Evolutionary conservation across 2,888 invertebrate species (phyloP), one percentile per base, ranked within the genome.

Genomic region (Drosophila peninsularis): DNA sequence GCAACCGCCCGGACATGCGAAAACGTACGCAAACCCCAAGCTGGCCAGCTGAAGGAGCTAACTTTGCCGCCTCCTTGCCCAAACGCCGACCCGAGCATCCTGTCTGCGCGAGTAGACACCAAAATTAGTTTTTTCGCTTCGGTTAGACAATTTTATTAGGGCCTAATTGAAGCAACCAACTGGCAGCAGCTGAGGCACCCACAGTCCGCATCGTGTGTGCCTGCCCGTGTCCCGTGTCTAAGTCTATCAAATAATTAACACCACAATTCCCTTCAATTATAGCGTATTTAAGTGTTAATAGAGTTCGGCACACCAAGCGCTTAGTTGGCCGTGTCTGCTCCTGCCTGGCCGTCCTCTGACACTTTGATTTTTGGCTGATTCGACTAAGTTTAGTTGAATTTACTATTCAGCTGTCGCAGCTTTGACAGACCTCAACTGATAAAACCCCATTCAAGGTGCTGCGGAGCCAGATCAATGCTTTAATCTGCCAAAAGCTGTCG

Each of bases 81-180:
- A 24, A 50, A 36, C 14, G 39, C 30, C 49, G 3, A 9, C 21
- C 37, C 44, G 11, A n/a, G 27, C 47, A 9, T 21, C 45, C 58
- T 60, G 55, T 65, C 62, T 65, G 65, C 63, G 57, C 62, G 71
- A 65, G 52, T 71, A 64, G 78, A 68, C 74, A 66, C 65, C 32
- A 71, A 85, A 88, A 87, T 87, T 73, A 78, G 71, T 88, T 87
- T 71, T 69, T 57, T 64, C 58, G 69, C 54, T 77, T 65, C 45
- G 70, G 54, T 83, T 65, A 80, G 84, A 88, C 80, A 78, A 81
- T 80, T 89, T 89, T 80, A 90, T 88, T 88, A 86, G 72, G 71
- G 69, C 67, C 78, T 90, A 90, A 89, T 89, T 90, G 90, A 84
- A 89, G 89, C 68, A 82, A 67, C 70, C 74, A 90, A 82, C 71